These are phyloP conservation scores for Ophioninae sp. DNA, from an alignment of 2,888 invertebrate genomes.

Conservation along the genomic window DNA sequence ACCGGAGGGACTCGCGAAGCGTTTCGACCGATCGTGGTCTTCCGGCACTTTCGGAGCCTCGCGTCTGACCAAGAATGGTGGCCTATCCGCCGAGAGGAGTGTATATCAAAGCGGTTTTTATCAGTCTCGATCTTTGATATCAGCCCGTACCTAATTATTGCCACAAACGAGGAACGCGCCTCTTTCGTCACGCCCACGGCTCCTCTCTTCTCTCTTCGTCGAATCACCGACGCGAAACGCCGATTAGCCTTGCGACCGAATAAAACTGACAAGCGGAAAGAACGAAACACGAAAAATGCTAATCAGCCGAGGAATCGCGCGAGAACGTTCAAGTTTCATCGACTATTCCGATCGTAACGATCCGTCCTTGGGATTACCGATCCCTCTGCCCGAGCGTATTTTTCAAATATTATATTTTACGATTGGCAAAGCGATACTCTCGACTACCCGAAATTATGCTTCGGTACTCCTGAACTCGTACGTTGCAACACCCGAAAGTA, in stretches of 20 bases:
- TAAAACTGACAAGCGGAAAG: neutral
- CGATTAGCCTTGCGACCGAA: neutral
- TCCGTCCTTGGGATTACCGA: no score
- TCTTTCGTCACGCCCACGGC: constrained; percentile 43
- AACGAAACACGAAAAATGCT: neutral
- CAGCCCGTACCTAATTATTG: constrained; percentile 54
- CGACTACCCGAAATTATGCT: no score
- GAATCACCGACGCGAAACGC: neutral
- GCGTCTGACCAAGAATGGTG: constrained; percentile 37
- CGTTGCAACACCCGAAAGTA: no score
- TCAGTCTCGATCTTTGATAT: constrained; percentile 69
- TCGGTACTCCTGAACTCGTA: no score
- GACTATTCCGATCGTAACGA: neutral
- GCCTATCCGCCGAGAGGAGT: constrained; percentile 65
- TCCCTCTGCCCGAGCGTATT: no score
- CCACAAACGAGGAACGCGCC: constrained; percentile 47
- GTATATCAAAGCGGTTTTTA: constrained; percentile 72
- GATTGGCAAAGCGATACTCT: no score
- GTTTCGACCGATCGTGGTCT: neutral
- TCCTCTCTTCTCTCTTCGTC: neutral
- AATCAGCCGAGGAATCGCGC: neutral
- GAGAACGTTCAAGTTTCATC: constrained; percentile 1
- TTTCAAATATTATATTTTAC: no score
- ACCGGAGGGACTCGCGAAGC: constrained; percentile 14
- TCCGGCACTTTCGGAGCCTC: neutral